A percentile compares a stretch with the other conserved stretches of the same genome.
phyloP scores from a whole-genome alignment of 1,140 invertebrate genomes.

The Melitaea cinxia region DNA sequence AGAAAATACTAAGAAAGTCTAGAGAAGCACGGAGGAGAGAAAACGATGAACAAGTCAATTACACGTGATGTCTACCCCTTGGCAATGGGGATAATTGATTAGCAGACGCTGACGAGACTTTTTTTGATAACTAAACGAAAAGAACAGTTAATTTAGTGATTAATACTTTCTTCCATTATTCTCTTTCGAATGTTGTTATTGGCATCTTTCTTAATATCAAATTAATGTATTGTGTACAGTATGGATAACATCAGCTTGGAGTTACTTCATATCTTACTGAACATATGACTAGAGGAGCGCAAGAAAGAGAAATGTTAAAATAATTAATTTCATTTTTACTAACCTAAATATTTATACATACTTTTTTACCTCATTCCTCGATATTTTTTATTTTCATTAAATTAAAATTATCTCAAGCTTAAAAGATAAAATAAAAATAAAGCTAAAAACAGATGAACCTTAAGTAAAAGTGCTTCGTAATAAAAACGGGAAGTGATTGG shows the following conservation, averaged over 20 bases:
- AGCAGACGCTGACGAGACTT: constrained; percentile 61
- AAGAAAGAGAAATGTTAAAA: too few relatives aligned
- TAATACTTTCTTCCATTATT: constrained; percentile 46
- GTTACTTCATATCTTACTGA: too few relatives aligned
- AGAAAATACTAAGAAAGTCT: neutral
- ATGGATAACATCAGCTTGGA: too few relatives aligned
- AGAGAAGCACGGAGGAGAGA: constrained; percentile 30
- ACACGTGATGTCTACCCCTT: constrained; percentile 60
- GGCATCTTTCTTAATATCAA: neutral
- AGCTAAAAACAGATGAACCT: neutral
- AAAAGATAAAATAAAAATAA: neutral
- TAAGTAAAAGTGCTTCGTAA: constrained; percentile 23
- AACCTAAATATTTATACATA: too few relatives aligned
- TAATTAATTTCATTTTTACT: too few relatives aligned
- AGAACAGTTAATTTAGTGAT: constrained; percentile 60
- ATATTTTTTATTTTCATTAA: too few relatives aligned
- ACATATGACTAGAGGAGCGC: too few relatives aligned
- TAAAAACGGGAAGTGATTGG: constrained; percentile 62
- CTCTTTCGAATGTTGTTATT: constrained; percentile 17
- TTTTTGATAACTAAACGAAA: constrained; percentile 60
- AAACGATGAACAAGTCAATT: constrained; percentile 69
- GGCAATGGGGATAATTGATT: constrained; percentile 61
- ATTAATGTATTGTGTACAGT: too few relatives aligned
- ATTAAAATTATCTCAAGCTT: neutral
- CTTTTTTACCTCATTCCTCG: too few relatives aligned